Conservation (phyloP, 2,888 invertebrate genomes). For the Hypena proboscidalis region DNA sequence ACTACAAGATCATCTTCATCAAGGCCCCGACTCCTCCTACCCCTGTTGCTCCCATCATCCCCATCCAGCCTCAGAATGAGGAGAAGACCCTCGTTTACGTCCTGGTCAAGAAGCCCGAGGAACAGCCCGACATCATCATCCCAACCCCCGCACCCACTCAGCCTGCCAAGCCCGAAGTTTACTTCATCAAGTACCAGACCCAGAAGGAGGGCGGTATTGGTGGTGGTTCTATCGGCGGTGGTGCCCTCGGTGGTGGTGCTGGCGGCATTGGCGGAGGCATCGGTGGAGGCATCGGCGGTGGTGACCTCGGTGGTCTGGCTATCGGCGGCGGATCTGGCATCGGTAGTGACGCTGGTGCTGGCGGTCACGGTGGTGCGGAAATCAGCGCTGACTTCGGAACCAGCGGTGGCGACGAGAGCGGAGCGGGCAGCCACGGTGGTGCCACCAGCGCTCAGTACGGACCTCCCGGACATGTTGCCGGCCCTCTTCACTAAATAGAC, state of each 20-base stretch:
- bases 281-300: slow-evolving; percentile 60
- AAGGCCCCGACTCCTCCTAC: slow-evolving; percentile 94
- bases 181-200: slow-evolving; percentile 94
- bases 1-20: slow-evolving; percentile 97
- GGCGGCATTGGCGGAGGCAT: slow-evolving; percentile 51
- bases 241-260: slow-evolving; percentile 63
- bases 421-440: slow-evolving; percentile 60
- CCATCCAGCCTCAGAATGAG: slow-evolving; percentile 92
- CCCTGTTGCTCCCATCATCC: slow-evolving; percentile 92
- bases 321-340: slow-evolving; percentile 57
- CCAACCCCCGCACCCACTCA: slow-evolving; percentile 92
- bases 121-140: slow-evolving; percentile 91
- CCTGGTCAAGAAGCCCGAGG: slow-evolving; percentile 94
- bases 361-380: slow-evolving; percentile 64
- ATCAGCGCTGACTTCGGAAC: slow-evolving; percentile 66
- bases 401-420: slow-evolving; percentile 60
- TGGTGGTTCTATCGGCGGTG: slow-evolving; percentile 67
- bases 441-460: slow-evolving; percentile 82
- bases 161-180: slow-evolving; percentile 95
- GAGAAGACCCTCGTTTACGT: slow-evolving; percentile 96
- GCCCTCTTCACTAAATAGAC: slow-evolving; percentile 74
- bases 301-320: slow-evolving; percentile 57
- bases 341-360: slow-evolving; percentile 48
- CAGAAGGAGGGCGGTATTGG: slow-evolving; percentile 83
- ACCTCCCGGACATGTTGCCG: slow-evolving; percentile 80